These are phyloP conservation scores for Caenorhabditis sp. DNA, from an alignment of 2,888 invertebrate genomes.

Conservation along the genomic window DNA sequence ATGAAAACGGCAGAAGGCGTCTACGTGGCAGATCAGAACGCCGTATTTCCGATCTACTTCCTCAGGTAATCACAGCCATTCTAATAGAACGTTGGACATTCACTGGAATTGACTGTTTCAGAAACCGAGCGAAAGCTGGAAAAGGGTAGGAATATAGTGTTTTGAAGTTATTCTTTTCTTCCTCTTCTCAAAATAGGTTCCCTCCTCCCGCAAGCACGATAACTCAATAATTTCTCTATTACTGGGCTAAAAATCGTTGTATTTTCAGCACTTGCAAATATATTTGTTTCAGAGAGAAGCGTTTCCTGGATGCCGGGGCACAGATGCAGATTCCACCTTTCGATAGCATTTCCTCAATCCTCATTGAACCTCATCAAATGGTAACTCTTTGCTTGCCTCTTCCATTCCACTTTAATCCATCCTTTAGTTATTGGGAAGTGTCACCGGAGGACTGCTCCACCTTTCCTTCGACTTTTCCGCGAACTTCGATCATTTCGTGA, in stretches of 20 bases:
- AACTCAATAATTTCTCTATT: neutral
- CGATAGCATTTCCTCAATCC: constrained; percentile 59
- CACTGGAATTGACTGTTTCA: no score
- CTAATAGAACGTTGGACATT: no score
- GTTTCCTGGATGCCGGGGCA: constrained; percentile 64
- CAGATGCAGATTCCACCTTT: constrained; percentile 58
- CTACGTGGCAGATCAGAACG: constrained; percentile 63
- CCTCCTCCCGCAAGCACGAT: no score
- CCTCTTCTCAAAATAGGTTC: constrained; percentile 29
- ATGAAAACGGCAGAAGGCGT: constrained; percentile 64
- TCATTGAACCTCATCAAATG: constrained; percentile 62
- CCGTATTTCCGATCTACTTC: constrained; percentile 64
- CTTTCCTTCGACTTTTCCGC: constrained; percentile 58
- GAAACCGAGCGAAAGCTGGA: constrained; percentile 51
- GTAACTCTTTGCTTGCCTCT: constrained; percentile 4
- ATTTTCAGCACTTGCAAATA: neutral
- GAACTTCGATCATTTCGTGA: constrained; percentile 58
- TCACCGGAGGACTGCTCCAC: constrained; percentile 63
- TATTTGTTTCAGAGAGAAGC: constrained; percentile 63
- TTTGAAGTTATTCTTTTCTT: neutral
- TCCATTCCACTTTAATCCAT: no score
- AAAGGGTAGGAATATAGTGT: constrained; percentile 32
- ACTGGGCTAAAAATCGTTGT: constrained; percentile 4
- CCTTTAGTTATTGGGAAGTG: constrained; percentile 61
- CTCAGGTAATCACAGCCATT: constrained; percentile 46